phyloP scores from a whole-genome alignment of 2,888 invertebrate species.

The Agrilus mali region DNA sequence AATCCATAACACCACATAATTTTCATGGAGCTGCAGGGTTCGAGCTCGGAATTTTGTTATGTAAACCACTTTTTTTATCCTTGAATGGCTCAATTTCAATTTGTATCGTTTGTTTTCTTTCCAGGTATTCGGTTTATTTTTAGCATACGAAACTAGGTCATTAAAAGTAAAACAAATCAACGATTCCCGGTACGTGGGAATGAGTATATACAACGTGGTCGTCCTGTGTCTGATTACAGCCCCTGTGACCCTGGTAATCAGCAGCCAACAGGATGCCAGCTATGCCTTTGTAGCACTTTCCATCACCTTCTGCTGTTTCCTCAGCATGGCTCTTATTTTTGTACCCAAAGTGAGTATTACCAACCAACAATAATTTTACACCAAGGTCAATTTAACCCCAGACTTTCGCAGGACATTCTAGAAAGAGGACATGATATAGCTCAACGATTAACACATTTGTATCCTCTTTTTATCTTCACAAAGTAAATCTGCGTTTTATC shows the following conservation, averaged over 20 bases:
- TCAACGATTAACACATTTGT: no score
- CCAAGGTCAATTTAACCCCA: no score
- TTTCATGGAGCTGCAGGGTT: no score
- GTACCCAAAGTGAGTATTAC: constrained; percentile 78
- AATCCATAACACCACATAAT: no score
- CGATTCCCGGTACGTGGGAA: constrained; percentile 95
- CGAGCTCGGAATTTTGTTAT: no score
- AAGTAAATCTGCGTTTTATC: no score
- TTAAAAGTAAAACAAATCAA: constrained; percentile 96
- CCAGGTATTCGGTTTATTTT: constrained; percentile 84
- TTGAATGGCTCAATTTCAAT: neutral
- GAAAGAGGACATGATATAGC: no score
- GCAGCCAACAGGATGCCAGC: constrained; percentile 94
- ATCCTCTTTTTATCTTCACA: no score
- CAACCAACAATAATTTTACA: no score
- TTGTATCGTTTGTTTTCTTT: constrained; percentile 11
- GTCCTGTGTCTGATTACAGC: constrained; percentile 95
- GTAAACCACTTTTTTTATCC: no score
- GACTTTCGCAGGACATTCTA: no score
- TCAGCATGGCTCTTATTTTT: constrained; percentile 97
- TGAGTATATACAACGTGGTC: constrained; percentile 99
- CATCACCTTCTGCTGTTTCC: constrained; percentile 94
- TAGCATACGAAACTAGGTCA: constrained; percentile 96
- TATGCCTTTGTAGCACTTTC: constrained; percentile 94
- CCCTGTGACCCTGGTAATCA: constrained; percentile 93